Evolutionary conservation across 2,888 invertebrate species (phyloP).

Genomic region (Horisme vitalbata): DNA sequence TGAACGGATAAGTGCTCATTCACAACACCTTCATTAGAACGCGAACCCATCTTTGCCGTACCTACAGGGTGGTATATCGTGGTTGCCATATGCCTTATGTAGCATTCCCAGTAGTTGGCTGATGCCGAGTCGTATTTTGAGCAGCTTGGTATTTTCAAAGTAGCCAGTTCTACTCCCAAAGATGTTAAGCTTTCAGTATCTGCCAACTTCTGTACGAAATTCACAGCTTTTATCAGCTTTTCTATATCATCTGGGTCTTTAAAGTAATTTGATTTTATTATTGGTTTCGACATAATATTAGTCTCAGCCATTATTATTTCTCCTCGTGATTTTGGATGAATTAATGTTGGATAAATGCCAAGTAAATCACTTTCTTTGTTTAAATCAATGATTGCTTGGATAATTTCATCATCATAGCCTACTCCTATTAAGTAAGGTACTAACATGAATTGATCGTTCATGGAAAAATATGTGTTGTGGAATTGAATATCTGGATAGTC

Average conservation of each 20-base stretch:
- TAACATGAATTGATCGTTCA: slow-evolving; percentile 45
- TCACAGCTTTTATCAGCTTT: slow-evolving; percentile 22
- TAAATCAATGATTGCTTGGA: slow-evolving; percentile 42
- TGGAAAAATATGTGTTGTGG: slow-evolving; percentile 55
- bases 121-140: slow-evolving; percentile 42
- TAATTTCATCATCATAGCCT: slow-evolving; percentile 28
- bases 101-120: slow-evolving; percentile 82
- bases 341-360: slow-evolving; percentile 57
- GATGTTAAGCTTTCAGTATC: slow-evolving; percentile 18
- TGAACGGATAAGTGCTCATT: slow-evolving; percentile 73
- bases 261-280: slow-evolving; percentile 24
- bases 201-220: slow-evolving; percentile 13
- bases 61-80: slow-evolving; percentile 87
- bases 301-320: slow-evolving; percentile 65
- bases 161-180: slow-evolving; percentile 12
- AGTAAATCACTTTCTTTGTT: slow-evolving; percentile 56
- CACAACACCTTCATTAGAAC: slow-evolving; percentile 74
- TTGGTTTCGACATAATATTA: slow-evolving; percentile 10
- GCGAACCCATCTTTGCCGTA: slow-evolving; percentile 86
- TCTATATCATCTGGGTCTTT: slow-evolving; percentile 24
- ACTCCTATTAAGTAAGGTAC: slow-evolving; percentile 16
- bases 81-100: slow-evolving; percentile 75
- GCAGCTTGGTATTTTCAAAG: slow-evolving; percentile 19
- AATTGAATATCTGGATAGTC: slow-evolving; percentile 79
- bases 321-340: slow-evolving; percentile 81